Conservation (phyloP, 2,113 vertebrate genomes). For the Heptranchias perlo region DNA sequence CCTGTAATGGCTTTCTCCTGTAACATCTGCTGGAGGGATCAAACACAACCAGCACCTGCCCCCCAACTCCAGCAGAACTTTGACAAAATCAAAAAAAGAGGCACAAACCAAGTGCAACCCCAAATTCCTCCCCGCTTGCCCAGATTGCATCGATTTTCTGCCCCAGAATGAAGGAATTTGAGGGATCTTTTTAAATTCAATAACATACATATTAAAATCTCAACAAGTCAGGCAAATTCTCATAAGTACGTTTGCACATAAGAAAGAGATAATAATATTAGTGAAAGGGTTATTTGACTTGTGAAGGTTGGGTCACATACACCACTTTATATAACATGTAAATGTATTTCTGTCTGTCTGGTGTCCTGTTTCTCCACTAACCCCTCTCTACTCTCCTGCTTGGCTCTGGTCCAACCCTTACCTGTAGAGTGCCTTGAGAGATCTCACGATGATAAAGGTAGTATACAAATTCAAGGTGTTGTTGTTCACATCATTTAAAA, state of each 20-base stretch:
- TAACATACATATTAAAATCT: neutral
- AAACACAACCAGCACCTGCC: neutral
- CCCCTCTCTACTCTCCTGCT: neutral
- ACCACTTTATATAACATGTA: neutral
- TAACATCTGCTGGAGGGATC: neutral
- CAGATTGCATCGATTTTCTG: neutral
- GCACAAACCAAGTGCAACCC: neutral
- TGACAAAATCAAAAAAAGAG: neutral
- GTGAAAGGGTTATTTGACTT: neutral
- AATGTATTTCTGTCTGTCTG: neutral
- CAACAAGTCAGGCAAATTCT: neutral
- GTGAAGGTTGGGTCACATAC: neutral
- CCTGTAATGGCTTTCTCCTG: no score
- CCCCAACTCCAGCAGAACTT: neutral
- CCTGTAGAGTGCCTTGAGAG: neutral
- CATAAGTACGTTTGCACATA: neutral
- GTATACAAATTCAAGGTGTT: neutral
- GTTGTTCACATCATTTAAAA: neutral
- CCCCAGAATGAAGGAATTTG: neutral
- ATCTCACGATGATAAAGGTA: neutral
- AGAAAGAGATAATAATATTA: neutral
- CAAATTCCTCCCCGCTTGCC: neutral
- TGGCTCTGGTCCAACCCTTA: neutral
- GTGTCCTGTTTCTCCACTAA: neutral
- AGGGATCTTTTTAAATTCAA: neutral